A percentile compares a stretch with the other conserved stretches of the same genome.
These are phyloP conservation scores for Paramormyrops kingsleyae DNA, from an alignment of 2,113 vertebrate genomes.

Conservation along the genomic window DNA sequence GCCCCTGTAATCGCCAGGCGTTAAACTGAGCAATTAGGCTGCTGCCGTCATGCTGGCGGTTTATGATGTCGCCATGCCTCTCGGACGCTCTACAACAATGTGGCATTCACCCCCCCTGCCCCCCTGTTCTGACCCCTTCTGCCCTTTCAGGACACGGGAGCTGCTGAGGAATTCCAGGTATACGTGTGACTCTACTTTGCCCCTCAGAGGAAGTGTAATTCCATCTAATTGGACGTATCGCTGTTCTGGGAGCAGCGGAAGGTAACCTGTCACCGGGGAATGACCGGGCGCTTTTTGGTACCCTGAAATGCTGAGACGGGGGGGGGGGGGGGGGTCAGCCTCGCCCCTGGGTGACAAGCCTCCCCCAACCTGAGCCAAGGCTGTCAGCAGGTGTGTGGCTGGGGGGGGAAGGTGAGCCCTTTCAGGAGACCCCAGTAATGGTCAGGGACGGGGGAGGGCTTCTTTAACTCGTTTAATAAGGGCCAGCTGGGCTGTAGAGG, in stretches of 20 bases:
- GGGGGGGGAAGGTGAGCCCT: not conserved
- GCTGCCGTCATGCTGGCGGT: constrained; percentile 53
- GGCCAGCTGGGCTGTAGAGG: not conserved
- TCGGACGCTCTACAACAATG: constrained; percentile 16
- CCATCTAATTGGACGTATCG: constrained; percentile 39
- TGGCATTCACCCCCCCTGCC: not conserved
- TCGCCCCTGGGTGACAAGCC: constrained; percentile 9
- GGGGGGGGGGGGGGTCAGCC: no score
- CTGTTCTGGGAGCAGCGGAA: constrained; percentile 11
- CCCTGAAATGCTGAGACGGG: no score
- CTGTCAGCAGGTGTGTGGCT: constrained; percentile 9
- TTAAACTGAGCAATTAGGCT: constrained; percentile 70
- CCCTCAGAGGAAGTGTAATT: constrained; percentile 22
- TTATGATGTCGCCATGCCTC: constrained; percentile 45
- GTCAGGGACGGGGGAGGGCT: not conserved
- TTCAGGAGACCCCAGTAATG: not conserved
- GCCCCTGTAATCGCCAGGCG: constrained; percentile 59
- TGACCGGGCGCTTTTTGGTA: not conserved
- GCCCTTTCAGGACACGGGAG: not conserved
- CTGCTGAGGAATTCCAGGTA: constrained; percentile 29
- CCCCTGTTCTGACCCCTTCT: not conserved
- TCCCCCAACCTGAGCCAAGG: constrained; percentile 32
- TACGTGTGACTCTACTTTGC: constrained; percentile 30
- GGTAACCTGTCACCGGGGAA: constrained; percentile 24
- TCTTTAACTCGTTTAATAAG: not conserved